phyloP scores from a whole-genome alignment of 2,888 invertebrate species.

The Luperina testacea region DNA sequence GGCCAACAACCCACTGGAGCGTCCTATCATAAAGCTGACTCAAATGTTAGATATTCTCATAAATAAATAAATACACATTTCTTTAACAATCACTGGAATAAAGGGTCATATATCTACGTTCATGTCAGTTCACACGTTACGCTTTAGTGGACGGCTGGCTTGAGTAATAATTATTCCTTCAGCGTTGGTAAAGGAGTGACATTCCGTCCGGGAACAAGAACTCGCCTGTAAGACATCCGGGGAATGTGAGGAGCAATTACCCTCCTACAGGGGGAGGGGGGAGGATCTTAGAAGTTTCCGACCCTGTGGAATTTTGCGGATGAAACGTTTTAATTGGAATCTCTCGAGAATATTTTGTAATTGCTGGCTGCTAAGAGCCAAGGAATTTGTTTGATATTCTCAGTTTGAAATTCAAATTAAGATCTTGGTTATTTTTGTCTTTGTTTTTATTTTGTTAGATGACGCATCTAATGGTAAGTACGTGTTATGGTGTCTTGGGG shows the following conservation, averaged over 20 bases:
- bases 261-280: slow-evolving; percentile 64
- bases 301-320: slow-evolving; percentile 87
- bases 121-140: slow-evolving; percentile 52
- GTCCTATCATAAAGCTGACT: slow-evolving; percentile 14
- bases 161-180: slow-evolving; percentile 60
- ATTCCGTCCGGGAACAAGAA: slow-evolving; percentile 74
- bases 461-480: neutral
- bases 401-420: slow-evolving; percentile 58
- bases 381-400: slow-evolving; percentile 66
- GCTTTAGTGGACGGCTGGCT: slow-evolving; percentile 51
- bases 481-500: neutral
- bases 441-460: slow-evolving; percentile 39
- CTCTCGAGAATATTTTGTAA: slow-evolving; percentile 87
- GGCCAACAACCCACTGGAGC: slow-evolving; percentile 32
- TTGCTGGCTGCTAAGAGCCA: slow-evolving; percentile 74
- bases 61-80: slow-evolving; percentile 13
- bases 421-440: slow-evolving; percentile 37
- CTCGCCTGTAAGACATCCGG: slow-evolving; percentile 79
- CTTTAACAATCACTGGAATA: slow-evolving; percentile 15
- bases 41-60: neutral
- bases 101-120: slow-evolving; percentile 12
- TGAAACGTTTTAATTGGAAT: slow-evolving; percentile 89
- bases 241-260: slow-evolving; percentile 83
- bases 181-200: slow-evolving; percentile 63
- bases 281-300: slow-evolving; percentile 83